Conservation (phyloP, 2,113 vertebrate species). For the Misgurnus mizolepis region DNA sequence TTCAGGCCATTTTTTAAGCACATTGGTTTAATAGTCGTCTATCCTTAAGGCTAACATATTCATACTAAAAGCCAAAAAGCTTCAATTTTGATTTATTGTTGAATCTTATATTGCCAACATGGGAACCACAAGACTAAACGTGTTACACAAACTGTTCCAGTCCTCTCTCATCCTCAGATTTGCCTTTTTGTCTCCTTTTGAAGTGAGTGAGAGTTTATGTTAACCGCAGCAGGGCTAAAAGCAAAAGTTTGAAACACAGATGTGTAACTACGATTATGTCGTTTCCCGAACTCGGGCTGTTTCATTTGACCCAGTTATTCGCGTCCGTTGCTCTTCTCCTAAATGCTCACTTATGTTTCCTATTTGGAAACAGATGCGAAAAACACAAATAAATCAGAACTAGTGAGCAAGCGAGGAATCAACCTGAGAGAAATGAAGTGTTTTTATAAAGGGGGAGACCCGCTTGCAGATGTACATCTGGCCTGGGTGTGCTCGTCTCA, state of each 20-base stretch:
- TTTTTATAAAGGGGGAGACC: conserved; percentile 40
- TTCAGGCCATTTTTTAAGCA: too few species aligned
- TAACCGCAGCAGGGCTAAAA: conserved; percentile 33
- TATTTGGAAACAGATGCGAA: conserved; percentile 75
- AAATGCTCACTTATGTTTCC: conserved; percentile 82
- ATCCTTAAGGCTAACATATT: too few species aligned
- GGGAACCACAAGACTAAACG: conserved; percentile 12
- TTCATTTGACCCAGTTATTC: conserved; percentile 41
- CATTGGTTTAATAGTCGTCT: too few species aligned
- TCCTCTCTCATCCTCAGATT: background rate
- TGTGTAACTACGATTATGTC: conserved; percentile 63
- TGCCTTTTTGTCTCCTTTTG: conserved; percentile 9
- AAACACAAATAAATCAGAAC: conserved; percentile 79
- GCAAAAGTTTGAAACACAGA: conserved; percentile 53
- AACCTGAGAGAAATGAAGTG: conserved; percentile 75
- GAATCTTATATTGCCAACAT: conserved; percentile 3
- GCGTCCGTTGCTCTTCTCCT: conserved; percentile 59
- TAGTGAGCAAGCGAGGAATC: conserved; percentile 72
- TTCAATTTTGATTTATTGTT: too few species aligned
- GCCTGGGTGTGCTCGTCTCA: conserved; percentile 74
- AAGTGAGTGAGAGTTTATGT: conserved; percentile 36
- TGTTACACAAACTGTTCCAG: conserved; percentile 25
- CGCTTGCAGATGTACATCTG: conserved; percentile 78
- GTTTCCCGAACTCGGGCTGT: conserved; percentile 56
- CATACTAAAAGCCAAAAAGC: too few species aligned